Conservation (phyloP, 2,797 vertebrate species). For the Crenichthys baileyi region DNA sequence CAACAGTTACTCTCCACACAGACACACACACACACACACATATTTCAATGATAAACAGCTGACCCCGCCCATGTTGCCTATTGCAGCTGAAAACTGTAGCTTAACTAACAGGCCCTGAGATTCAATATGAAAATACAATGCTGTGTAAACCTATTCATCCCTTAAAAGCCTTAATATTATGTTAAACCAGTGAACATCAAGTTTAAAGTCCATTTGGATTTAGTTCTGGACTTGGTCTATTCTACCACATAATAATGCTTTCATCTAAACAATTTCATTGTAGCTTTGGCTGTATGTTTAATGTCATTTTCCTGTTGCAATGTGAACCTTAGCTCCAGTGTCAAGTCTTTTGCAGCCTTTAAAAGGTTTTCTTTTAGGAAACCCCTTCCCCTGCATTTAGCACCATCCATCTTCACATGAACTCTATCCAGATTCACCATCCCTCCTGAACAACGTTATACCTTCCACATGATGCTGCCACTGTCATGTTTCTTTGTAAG, state of each 20-base stretch:
- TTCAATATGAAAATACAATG: not conserved
- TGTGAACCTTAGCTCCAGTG: not conserved
- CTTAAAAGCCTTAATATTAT: not conserved
- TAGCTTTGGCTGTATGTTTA: too few relatives aligned
- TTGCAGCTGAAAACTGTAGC: slow-evolving; percentile 1
- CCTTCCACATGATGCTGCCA: too few relatives aligned
- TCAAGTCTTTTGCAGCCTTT: not conserved
- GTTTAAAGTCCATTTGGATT: not conserved
- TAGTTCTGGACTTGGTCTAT: not conserved
- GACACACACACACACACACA: not conserved
- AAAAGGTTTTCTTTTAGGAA: not conserved
- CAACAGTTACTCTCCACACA: not conserved
- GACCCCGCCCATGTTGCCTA: not conserved
- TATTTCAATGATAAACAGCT: not conserved
- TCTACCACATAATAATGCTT: not conserved
- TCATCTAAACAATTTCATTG: not conserved
- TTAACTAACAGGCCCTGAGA: not conserved
- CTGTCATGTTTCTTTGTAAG: not conserved
- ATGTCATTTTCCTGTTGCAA: not conserved
- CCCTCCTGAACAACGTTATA: too few relatives aligned
- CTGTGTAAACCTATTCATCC: not conserved
- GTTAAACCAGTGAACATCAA: not conserved
- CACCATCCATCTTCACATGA: not conserved
- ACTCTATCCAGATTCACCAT: too few relatives aligned
- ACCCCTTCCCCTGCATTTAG: not conserved